phyloP scores from a whole-genome alignment of 2,113 vertebrate genomes.

The Macrotus californicus region DNA sequence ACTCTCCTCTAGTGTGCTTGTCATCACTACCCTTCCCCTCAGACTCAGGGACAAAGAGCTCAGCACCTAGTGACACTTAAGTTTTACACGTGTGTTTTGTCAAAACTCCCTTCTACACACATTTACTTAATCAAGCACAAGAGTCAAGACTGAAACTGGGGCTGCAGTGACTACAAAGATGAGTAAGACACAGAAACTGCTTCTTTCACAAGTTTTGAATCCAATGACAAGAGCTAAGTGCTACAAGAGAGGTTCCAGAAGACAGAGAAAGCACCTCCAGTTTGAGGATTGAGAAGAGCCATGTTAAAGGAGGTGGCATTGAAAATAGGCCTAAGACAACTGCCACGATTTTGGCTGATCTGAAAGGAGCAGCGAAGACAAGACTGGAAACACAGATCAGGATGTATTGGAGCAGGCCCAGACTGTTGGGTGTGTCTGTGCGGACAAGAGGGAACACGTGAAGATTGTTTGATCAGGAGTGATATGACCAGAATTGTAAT shows the following conservation, averaged over 20 bases:
- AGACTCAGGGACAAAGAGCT: not conserved
- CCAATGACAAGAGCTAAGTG: not conserved
- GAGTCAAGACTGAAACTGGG: not conserved
- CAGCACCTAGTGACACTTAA: not conserved
- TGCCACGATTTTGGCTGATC: too few species aligned
- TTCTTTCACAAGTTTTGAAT: not conserved
- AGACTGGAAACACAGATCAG: not conserved
- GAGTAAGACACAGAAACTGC: not conserved
- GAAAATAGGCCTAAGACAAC: not conserved
- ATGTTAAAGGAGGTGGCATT: not conserved
- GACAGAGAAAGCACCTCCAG: not conserved
- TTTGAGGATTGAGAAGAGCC: not conserved
- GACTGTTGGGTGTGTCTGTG: not conserved
- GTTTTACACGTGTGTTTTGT: not conserved
- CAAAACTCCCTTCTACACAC: not conserved
- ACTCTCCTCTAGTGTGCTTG: rapidly evolving
- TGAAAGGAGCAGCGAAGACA: not conserved
- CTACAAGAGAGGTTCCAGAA: not conserved
- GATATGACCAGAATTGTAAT: not conserved
- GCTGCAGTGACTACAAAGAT: not conserved
- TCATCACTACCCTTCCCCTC: not conserved
- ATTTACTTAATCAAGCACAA: not conserved
- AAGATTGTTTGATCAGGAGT: not conserved
- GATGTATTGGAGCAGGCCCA: rapidly evolving
- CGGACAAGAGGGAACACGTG: not conserved